Evolutionary conservation across 2,113 vertebrate genomes (phyloP), one percentile per base, ranked within the genome.

Genomic region (Petroica traversi): DNA sequence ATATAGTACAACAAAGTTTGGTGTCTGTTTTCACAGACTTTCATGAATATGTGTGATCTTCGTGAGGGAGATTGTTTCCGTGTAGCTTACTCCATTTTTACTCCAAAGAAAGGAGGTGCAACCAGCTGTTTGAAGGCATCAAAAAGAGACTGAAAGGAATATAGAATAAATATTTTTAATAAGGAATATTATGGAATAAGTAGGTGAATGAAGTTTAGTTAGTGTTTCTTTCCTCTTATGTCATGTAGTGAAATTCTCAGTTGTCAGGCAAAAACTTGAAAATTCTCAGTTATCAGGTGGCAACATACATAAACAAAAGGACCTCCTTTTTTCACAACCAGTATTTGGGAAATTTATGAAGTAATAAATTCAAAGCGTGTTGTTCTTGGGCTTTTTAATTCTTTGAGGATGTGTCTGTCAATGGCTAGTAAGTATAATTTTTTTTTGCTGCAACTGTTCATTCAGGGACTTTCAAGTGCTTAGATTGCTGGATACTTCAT

Each of bases 141-240:
- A n/a, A 62, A 57, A 43, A 14, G 15, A 85, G 17, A 36, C 31
- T 64, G 23, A 68, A 76, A 62, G 14, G 12, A 85, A 48, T 51
- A 48, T 5, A 58, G 6, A 19, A 33, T 34, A 72, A 40, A 85
- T 13, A 40, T 67, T 75, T 88, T 51, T 14, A 67, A 72, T 52
- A 74, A 51, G 29, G 11, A 89, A 34, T 4, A 8, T 12, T 46
- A 18, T 71, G 51, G 14, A 59, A 33, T 74, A 49, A 28, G 8
- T 58, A 63, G 43, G 36, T 61, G 7, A 52, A 38, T 78, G 26
- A 71, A 67, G 2, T 74, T 62, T 33, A 49, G 22, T 67, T 85
- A 36, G 5, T 0, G 0, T 62, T 76, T 68, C 4, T 75, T 89
- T 78, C 40, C 9, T 58, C 14, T 49, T 54, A 22, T 1, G 1